Evolutionary conservation across 2,888 invertebrate species (phyloP), one percentile per base, ranked within the genome.

Genomic region (Muscina levida): DNA sequence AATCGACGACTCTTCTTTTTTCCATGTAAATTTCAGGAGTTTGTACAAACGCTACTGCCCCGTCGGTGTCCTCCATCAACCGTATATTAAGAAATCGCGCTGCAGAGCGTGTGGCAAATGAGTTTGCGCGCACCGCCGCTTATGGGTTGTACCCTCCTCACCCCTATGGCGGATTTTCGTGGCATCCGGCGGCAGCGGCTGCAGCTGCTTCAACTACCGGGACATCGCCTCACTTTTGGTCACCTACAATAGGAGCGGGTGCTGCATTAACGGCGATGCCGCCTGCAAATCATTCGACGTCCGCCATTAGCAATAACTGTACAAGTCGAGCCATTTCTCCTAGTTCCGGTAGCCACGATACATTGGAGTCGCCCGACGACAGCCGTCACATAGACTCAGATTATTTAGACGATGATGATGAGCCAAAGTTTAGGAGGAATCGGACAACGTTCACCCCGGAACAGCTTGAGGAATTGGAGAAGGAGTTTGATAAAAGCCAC

Each of bases 21-120:
- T 19, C 24, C 19, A 24, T 13, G n/a, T 31, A 22, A n/a, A 39
- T 67, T 82, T 19, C 93, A 98, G 97, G 97, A 85, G 97, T 98
- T 15, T 99, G 98, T 91, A 97, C 96, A 51, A 97, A 97, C 87
- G 96, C 96, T 66, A 97, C 97, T 24, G 97, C 98, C 0, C 98
- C 98, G 0, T 97, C 97, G 75, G 98, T 98, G 2, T 97, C 97
- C 86, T 98, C 97, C 84, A 98, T 98, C 90, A 98, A 98, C 91
- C 94, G 98, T 85, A 99, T 99, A 87, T 92, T 99, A 71, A 92
- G 98, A 83, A 98, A 98, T 89, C 93, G 98, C 8, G 98, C 98
- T 0, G 98, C 98, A 0, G 98, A 99, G 89, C 92, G 98, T 17
- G 98, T 98, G 0, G 98, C 98, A 0, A 97, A 96, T 1, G 98